Conservation (phyloP, 2,113 vertebrate species). For the Rhineura floridana region DNA sequence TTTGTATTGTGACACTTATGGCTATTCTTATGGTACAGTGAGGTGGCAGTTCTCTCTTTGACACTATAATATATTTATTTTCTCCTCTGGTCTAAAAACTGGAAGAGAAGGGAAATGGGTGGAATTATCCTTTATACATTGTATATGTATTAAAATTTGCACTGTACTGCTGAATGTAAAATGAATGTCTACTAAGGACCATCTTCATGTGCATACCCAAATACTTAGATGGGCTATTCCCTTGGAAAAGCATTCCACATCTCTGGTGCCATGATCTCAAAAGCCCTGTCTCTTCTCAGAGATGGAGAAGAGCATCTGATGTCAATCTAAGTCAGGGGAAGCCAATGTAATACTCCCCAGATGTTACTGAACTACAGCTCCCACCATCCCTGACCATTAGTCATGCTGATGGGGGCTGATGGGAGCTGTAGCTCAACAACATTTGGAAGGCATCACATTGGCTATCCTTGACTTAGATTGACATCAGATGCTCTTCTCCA, state of each 20-base stretch:
- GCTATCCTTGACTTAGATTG: neutral
- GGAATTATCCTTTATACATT: neutral
- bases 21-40: constrained; percentile 44
- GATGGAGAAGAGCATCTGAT: neutral
- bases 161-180: neutral
- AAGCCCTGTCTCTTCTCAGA: neutral
- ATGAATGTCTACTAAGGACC: neutral
- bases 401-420: no score
- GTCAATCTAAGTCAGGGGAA: neutral
- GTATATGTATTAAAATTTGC: neutral
- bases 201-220: no score
- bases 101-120: neutral
- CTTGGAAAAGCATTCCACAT: no score
- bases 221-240: no score
- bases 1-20: constrained; percentile 53
- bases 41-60: constrained; percentile 24
- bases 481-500: neutral
- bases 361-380: no score
- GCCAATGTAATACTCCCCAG: neutral
- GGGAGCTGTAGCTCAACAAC: no score
- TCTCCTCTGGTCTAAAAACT: constrained; percentile 29
- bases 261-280: neutral
- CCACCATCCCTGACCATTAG: no score
- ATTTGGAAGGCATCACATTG: neutral
- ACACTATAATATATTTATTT: constrained; percentile 34